These are phyloP conservation scores for Novumbra hubbsi DNA, from an alignment of 2,797 vertebrate genomes.

Conservation along the genomic window DNA sequence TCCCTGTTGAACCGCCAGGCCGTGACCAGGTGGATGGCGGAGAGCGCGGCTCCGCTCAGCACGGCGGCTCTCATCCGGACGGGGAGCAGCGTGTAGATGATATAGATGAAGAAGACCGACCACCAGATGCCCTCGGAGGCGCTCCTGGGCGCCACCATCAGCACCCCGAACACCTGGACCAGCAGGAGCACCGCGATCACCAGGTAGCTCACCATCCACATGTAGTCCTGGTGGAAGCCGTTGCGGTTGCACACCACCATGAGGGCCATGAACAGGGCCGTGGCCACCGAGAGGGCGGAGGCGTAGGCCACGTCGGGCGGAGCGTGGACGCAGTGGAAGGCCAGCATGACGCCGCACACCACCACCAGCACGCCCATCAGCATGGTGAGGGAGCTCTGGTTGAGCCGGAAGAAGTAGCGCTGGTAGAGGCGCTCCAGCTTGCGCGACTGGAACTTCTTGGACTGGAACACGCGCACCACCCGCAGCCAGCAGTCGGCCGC, in stretches of 20 bases:
- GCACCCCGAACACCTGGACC: slow-evolving; percentile 85
- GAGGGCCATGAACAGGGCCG: slow-evolving; percentile 85
- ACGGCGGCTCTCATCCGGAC: slow-evolving; percentile 93
- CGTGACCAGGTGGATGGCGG: slow-evolving; percentile 83
- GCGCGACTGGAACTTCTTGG: slow-evolving; percentile 92
- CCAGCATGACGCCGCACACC: slow-evolving; percentile 87
- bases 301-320: slow-evolving; percentile 75
- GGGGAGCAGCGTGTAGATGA: slow-evolving; percentile 94
- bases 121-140: slow-evolving; percentile 92
- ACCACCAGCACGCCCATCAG: slow-evolving; percentile 94
- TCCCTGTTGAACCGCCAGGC: slow-evolving; percentile 86
- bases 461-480: slow-evolving; percentile 87
- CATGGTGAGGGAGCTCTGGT: slow-evolving; percentile 96
- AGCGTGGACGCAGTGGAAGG: slow-evolving; percentile 87
- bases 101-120: slow-evolving; percentile 96
- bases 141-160: slow-evolving; percentile 82
- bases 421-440: slow-evolving; percentile 96
- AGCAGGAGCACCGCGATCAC: slow-evolving; percentile 84
- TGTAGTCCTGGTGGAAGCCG: slow-evolving; percentile 95
- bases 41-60: slow-evolving; percentile 84
- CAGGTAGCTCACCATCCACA: slow-evolving; percentile 96
- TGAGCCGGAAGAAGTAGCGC: slow-evolving; percentile 96
- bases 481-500: slow-evolving; percentile 81
- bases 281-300: slow-evolving; percentile 80
- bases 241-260: slow-evolving; percentile 95